A percentile compares a stretch with the other conserved stretches of the same genome.
Conservation (phyloP, 2,797 vertebrate genomes). For the Sebastes itinus region DNA sequence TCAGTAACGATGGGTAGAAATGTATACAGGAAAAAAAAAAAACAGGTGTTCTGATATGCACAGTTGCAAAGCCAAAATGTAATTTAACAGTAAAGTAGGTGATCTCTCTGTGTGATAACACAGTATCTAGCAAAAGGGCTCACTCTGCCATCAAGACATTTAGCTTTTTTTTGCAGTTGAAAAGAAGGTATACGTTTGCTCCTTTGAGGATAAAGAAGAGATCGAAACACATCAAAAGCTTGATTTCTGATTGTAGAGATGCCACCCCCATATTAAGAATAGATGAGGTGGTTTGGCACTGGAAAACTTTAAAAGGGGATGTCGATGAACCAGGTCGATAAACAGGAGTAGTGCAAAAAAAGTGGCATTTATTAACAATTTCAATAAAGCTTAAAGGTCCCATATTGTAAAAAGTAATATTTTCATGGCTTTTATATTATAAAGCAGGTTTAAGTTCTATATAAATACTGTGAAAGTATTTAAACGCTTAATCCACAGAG, state of each 20-base stretch:
- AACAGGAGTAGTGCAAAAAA: neutral
- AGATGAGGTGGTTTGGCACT: neutral
- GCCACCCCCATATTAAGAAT: neutral
- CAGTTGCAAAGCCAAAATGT: constrained; percentile 2
- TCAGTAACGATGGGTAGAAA: constrained; percentile 32
- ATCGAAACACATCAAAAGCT: neutral
- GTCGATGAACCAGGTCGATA: neutral
- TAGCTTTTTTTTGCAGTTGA: neutral
- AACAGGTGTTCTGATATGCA: constrained; percentile 20
- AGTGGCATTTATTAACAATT: neutral
- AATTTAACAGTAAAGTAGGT: constrained; percentile 11
- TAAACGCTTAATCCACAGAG: too few species aligned
- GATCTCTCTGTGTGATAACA: constrained; percentile 8
- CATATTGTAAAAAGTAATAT: neutral
- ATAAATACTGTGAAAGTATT: too few species aligned
- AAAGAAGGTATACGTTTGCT: neutral
- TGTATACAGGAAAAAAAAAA: neutral
- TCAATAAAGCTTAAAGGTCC: too few species aligned
- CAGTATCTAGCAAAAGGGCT: neutral
- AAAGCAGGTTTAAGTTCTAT: too few species aligned
- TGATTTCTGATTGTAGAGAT: neutral
- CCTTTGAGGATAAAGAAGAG: neutral
- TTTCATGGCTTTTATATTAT: too few species aligned
- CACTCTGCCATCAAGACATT: neutral
- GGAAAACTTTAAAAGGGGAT: neutral